These are phyloP conservation scores for Papilio polytes DNA, from an alignment of 1,140 invertebrate species.

Conservation along the genomic window DNA sequence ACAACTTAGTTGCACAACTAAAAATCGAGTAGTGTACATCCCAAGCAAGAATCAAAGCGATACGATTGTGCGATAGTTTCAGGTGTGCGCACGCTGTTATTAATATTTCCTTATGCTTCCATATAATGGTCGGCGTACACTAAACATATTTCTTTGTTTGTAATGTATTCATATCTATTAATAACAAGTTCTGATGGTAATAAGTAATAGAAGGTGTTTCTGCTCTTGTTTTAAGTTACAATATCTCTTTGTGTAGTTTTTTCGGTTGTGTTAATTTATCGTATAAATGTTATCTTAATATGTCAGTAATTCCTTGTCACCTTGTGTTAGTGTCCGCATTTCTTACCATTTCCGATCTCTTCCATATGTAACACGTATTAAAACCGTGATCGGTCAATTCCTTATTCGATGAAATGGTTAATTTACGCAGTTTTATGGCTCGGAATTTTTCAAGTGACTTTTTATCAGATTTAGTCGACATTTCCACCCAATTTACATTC, in stretches of 20 bases:
- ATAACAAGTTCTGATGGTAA: background rate
- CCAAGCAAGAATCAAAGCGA: no score
- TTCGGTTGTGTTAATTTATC: no score
- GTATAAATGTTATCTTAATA: background rate
- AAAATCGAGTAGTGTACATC: no score
- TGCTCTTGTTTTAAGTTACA: no score
- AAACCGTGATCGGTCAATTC: background rate
- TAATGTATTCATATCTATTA: background rate
- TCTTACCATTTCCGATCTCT: slow-evolving; percentile 30
- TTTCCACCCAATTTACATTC: slow-evolving; percentile 23
- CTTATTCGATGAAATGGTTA: background rate
- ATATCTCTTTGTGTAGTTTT: background rate
- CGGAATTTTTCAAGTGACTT: slow-evolving; percentile 16
- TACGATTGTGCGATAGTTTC: no score
- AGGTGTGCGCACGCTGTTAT: background rate
- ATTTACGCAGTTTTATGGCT: slow-evolving; percentile 1
- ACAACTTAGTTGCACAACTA: no score
- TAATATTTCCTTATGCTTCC: background rate
- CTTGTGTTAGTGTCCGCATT: slow-evolving; percentile 33
- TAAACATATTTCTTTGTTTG: slow-evolving; percentile 11
- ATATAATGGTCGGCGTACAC: background rate
- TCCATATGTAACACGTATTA: background rate
- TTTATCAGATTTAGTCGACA: slow-evolving; percentile 20
- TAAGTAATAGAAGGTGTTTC: no score
- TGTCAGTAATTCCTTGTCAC: slow-evolving; percentile 4